These are phyloP conservation scores for Harpia harpyja DNA, from an alignment of 2,797 vertebrate genomes.

Conservation along the genomic window DNA sequence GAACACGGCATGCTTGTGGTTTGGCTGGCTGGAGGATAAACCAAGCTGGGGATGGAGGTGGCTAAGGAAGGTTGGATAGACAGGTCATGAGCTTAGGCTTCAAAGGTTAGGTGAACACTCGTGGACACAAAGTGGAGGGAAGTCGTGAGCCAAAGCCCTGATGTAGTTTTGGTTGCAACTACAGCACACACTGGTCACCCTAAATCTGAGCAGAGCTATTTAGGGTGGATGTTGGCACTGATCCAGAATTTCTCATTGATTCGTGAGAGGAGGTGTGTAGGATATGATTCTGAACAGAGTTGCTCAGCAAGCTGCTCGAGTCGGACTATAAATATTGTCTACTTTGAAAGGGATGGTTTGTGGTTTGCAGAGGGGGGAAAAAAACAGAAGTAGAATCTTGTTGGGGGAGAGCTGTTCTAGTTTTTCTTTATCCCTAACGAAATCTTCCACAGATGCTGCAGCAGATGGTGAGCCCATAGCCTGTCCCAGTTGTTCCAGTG, in stretches of 20 bases:
- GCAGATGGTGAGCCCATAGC: neutral
- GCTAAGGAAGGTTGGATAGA: neutral
- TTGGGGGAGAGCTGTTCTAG: neutral
- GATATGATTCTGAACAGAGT: neutral
- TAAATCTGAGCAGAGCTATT: neutral
- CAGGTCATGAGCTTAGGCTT: neutral
- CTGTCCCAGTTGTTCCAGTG: conserved; percentile 87
- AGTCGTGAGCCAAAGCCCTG: neutral
- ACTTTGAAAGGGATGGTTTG: neutral
- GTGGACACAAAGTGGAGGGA: neutral
- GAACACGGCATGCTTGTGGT: neutral
- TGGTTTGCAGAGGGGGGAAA: neutral
- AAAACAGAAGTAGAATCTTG: neutral
- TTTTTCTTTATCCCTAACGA: neutral
- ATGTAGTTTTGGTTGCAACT: neutral
- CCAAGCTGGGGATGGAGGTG: neutral
- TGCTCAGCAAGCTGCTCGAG: neutral
- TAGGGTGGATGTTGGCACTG: neutral
- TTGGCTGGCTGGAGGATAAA: neutral
- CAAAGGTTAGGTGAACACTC: neutral
- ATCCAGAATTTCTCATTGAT: neutral
- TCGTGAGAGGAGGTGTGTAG: neutral
- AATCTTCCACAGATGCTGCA: neutral
- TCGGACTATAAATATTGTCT: neutral
- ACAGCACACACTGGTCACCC: neutral